Conservation (phyloP, 2,888 invertebrate genomes). For the Dryobotodes eremita region DNA sequence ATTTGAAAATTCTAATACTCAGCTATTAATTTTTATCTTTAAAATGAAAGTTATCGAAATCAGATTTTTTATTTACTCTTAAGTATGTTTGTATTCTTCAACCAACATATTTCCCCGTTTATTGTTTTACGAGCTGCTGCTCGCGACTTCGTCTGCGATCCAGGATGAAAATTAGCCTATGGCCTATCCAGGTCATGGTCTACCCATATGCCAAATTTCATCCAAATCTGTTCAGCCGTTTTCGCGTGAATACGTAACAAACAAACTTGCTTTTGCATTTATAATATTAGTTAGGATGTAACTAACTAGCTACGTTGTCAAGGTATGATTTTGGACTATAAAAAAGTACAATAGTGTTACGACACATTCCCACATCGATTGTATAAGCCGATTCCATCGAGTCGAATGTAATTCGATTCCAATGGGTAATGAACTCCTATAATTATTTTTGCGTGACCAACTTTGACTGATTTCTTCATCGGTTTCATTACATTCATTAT, state of each 20-base stretch:
- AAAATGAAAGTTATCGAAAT: background rate
- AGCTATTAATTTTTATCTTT: background rate
- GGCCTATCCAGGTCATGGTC: no score
- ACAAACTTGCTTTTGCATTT: no score
- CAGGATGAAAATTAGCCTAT: no score
- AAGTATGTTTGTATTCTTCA: background rate
- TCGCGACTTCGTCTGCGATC: no score
- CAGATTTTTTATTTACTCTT: background rate
- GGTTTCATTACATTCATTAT: background rate
- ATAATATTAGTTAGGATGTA: background rate
- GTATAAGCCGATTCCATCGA: constrained; percentile 13
- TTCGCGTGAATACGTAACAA: no score
- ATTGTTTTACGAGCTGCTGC: no score
- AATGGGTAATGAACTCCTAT: constrained; percentile 27
- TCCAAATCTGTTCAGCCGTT: no score
- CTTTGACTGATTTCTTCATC: constrained; percentile 7
- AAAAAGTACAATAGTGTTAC: constrained; percentile 50
- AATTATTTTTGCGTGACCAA: constrained; percentile 28
- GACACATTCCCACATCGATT: constrained; percentile 18
- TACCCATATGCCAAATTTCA: no score
- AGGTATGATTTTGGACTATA: constrained; percentile 5
- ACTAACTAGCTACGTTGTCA: background rate
- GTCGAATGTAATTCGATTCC: constrained; percentile 37
- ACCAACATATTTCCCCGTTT: background rate
- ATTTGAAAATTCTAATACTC: background rate